Base-by-base conservation (phyloP, 2,888 invertebrate species). In the Candidula unifasciata region DNA sequence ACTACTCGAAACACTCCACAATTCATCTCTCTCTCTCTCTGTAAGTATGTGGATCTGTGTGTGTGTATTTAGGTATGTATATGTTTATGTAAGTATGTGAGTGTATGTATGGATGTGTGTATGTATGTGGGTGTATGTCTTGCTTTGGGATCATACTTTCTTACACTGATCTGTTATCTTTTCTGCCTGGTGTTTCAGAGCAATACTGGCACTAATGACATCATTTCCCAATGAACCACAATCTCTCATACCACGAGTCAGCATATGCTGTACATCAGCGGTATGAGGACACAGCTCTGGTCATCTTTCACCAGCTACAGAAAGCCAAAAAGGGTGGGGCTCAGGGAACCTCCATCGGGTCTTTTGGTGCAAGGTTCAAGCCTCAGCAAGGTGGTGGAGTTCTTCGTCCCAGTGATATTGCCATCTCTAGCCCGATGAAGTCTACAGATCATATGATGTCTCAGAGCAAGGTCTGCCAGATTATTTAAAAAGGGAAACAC, bases 281-380 rank as follows among this genome's bases (percentile, higher is more conserved):
- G 54, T 93, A 93, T 87, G 92, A 92, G 85, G 93, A 93, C 87
- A 91, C 92, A 8, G 89, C 93, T 16, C 89, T 89, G 27, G 88
- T 91, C 57, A 91, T 93, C 83, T 93, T 93, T 87, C 89, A 91
- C 73, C 91, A 92, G 83, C 89, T 91, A 54, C 92, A 91, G 83
- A 89, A 91, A 68, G 66, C 76, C 0, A 73, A 54, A 52, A 76
- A 76, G 35, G 66, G 76, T 30, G 77, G 66, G 16, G 16, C 66
- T 27, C 52, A 54, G 2, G 77, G 52, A 33, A n/a, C 66, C 24
- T 66, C 68, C 5, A 30, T 54, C 30, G 77, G 76, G 2, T 44
- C 76, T 5, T 52, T 8, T 18, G 33, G n/a, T 10, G 60, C 35
- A n/a, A 66, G 16, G 3, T 68, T 82, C 6, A 76, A 37, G n/a